Evolutionary conservation across 2,797 vertebrate species (phyloP).

Genomic region (Anisognathus igniventris): DNA sequence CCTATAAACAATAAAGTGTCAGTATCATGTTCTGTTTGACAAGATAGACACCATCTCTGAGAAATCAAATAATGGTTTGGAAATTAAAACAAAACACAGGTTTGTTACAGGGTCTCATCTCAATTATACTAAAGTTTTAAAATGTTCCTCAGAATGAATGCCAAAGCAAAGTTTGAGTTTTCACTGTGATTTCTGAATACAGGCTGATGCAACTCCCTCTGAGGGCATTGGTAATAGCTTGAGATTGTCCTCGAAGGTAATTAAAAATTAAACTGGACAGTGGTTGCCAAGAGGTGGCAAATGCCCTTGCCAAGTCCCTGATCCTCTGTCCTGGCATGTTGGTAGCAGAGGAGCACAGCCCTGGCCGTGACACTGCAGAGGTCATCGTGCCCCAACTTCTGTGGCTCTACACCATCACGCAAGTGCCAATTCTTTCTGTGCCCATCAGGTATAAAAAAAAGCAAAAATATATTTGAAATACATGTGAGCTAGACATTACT

Average conservation of each 20-base stretch:
- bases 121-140: background rate
- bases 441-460: background rate
- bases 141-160: background rate
- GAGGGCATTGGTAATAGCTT: background rate
- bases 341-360: background rate
- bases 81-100: background rate
- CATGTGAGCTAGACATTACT: background rate
- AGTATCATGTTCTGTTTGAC: background rate
- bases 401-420: rapidly evolving
- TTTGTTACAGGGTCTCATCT: background rate
- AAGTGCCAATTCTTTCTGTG: background rate
- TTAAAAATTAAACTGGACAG: conserved; percentile 44
- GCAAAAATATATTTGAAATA: background rate
- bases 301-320: background rate
- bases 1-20: background rate
- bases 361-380: background rate
- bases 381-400: background rate
- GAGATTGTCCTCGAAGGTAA: background rate
- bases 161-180: conserved; percentile 36
- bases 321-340: background rate
- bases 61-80: background rate
- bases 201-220: background rate
- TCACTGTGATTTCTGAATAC: conserved; percentile 5
- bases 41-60: background rate
- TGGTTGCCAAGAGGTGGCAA: background rate